These are phyloP conservation scores for Dicyrtoma fusca DNA, from an alignment of 2,888 invertebrate genomes.

Conservation along the genomic window DNA sequence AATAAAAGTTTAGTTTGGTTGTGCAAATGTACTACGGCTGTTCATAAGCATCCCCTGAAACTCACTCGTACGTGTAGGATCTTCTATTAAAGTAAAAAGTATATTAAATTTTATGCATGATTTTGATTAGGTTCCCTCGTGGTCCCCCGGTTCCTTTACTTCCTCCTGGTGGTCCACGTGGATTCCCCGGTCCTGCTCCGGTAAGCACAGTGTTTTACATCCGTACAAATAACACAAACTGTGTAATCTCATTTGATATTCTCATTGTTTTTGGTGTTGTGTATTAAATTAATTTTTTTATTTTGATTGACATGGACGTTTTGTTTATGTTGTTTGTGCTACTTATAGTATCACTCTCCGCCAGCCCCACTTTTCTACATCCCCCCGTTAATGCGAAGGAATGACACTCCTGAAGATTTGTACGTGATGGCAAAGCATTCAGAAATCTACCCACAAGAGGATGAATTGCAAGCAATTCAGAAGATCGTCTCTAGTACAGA, in stretches of 20 bases:
- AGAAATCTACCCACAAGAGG: constrained; percentile 90
- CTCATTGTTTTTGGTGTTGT: background rate
- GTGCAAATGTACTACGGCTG: too few species aligned
- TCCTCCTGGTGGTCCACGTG: constrained; percentile 49
- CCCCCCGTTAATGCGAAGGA: constrained; percentile 71
- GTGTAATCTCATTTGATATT: background rate
- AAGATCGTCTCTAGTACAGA: constrained; percentile 91
- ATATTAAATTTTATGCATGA: background rate
- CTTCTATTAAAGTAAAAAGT: too few species aligned
- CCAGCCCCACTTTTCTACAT: constrained; percentile 57
- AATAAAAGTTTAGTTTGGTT: too few species aligned
- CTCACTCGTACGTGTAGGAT: too few species aligned
- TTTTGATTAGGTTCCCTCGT: constrained; percentile 45
- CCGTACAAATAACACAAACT: background rate
- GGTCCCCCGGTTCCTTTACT: constrained; percentile 52
- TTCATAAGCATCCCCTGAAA: too few species aligned
- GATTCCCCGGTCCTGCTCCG: constrained; percentile 38
- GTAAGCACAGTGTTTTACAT: constrained; percentile 19
- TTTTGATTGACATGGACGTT: too few species aligned
- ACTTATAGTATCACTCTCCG: constrained; percentile 31
- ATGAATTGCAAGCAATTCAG: constrained; percentile 85
- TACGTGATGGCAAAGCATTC: constrained; percentile 93
- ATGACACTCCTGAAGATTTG: constrained; percentile 93
- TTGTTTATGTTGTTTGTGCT: constrained; percentile 8
- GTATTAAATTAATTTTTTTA: background rate